Evolutionary conservation across 2,797 vertebrate species (phyloP), one percentile per base, ranked within the genome.

Genomic region (Enteromius mattozi): DNA sequence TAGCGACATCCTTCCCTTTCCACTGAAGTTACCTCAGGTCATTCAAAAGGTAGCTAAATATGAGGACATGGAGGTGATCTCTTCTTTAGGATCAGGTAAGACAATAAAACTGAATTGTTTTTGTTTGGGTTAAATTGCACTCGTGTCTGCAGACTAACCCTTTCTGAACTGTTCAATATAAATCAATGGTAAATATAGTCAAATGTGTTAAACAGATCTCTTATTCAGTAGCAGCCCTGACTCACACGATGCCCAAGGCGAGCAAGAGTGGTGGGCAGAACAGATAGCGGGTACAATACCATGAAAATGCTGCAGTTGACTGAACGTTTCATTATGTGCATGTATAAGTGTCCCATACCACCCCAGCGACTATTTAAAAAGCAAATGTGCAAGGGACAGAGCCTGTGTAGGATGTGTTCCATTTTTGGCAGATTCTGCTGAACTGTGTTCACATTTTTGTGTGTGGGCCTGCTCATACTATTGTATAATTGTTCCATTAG

Each of bases 1-100:
- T 91, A 99, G 98, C 89, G 98, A 99, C 92, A 94, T 99, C 88
- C 94, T 99, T 82, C 94, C 96, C 5, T 94, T 95, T 86, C 95
- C 94, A 0, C 92, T 99, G 90, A 95, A 93, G 91, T 91, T 98
- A 90, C 98, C 98, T 30, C 91, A 90, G 90, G 96, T 95, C 82
- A 94, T 99, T 90, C 88, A 96, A 40, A 94, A 93, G 86, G 96
- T 97, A 87, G 94, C 81, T 51, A 96, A 91, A 89, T 95, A 90
- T 89, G 92, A 95, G 86, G 97, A 98, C 81, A 95, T 99, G 83
- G 96, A 98, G 90, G 93, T 92, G 87, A 95, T 99, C 89, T 96
- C 97, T 81, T 95, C 92, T 72, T 92, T 97, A 90, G 97, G 97
- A 45, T 93, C 95, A 93, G 97, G 98, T 99, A 95, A 82, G 85